Base-by-base conservation (phyloP, 2,888 invertebrate genomes). In the Hymenopus coronatus region DNA sequence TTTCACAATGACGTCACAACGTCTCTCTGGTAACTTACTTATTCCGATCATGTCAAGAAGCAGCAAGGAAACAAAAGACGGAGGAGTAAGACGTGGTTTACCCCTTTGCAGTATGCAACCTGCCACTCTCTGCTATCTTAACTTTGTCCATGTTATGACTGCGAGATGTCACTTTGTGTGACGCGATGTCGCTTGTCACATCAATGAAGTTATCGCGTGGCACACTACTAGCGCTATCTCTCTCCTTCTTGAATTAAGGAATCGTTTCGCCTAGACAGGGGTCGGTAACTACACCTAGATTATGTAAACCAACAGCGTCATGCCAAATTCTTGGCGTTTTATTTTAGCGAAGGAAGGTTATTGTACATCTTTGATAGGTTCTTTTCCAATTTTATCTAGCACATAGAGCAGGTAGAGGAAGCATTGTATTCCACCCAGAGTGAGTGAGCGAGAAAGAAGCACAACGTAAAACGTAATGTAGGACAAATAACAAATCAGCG, bases 121-220 rank as follows among this genome's bases (percentile, higher is more conserved):
- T 70, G 54, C 54, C 54, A 87, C 33, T 82, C 27, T 82, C 28
- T 82, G 87, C 87, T 87, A 87, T 87, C 87, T 87, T 87, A 87
- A 87, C 87, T 87, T 81, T 86, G 86, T 86, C 86, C 86, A 86
- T 81, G 81, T 86, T 87, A 87, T 82, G 82, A 40, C 70, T 12
- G 33, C 14, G 40, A 82, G 87, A 87, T 82, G 87, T 87, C 87
- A 33, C 54, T 87, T 28, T 87, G 87, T 82, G 87, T 87, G 87
- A 30, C 28, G 20, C 25, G 54, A 25, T 70, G 54, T 70, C 28
- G 33, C 14, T 82, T 89, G 89, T 89, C 87, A 89, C 89, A 81
- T 88, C 89, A 84, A 87, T 89, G 88, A 83, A 89, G 89, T 89
- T 88, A 88, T 88, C 89, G 83, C 70, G 88, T 28, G 46, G 87